Evolutionary conservation across 1,140 invertebrate species (phyloP), one percentile per base, ranked within the genome.

Genomic region (Hesperophylax magnus): DNA sequence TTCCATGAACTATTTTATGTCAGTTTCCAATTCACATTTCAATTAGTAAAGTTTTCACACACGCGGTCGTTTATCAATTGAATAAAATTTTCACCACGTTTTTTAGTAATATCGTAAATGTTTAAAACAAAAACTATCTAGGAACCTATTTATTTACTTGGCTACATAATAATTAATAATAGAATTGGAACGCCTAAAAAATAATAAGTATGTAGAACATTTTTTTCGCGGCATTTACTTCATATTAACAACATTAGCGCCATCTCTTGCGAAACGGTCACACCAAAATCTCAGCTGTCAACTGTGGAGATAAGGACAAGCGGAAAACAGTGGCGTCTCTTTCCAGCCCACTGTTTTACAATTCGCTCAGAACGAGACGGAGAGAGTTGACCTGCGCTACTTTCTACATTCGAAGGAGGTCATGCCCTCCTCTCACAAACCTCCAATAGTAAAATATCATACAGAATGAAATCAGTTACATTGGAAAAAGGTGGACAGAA

Each of bases 381-480:
- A 20, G 14, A 71, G 5, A 69, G 24, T 71, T 79, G 81, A 82
- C 77, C 81, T 79, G 81, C 34, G 81, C 81, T 82, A 79, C 81
- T 79, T 82, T 67, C 39, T 39, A 27, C 24, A 60, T 56, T 78
- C 58, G 61, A 79, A 82, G 77, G 78, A 79, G 81, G 81, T 82
- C 81, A 82, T 71, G 54, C 60, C 74, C 69, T 65, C 72, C 78
- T 67, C 74, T 61, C 39, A 11, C 27, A 24, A 67, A 67, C 27
- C 47, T 8, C 1, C 39, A 11, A 47, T 47, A 67, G 63, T 18
- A 39, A 67, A 61, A 34, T 67, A 67, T 3, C 27, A 31, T 0
- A n/a, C 47, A 47, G 15, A 14, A 65, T 31, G 9, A 58, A 9
- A 58, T 47, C 39, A 47, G 9, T 47, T 47, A 47, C 9, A 47